phyloP scores from a whole-genome alignment of 2,797 vertebrate species.

The Austrolebias charrua region DNA sequence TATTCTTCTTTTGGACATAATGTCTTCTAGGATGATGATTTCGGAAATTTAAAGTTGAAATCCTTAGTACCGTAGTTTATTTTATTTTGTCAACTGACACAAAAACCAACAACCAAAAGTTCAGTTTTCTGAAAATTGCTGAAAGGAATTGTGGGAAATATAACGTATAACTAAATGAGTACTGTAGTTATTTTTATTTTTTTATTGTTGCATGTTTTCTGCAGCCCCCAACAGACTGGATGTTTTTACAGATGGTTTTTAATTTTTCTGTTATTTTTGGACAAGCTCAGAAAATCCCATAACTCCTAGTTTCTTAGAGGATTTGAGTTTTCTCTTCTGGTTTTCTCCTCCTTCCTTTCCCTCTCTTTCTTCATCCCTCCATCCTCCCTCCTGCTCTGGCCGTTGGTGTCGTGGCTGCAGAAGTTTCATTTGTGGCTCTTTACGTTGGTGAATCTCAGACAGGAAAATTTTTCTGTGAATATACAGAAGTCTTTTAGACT shows the following conservation, averaged over 20 bases:
- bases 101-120: slow-evolving; percentile 5
- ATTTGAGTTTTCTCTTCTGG: slow-evolving; percentile 33
- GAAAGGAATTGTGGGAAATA: slow-evolving; percentile 22
- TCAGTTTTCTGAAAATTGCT: slow-evolving; percentile 8
- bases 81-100: slow-evolving; percentile 10
- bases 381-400: slow-evolving; percentile 11
- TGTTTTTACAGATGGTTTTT: slow-evolving; percentile 34
- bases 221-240: neutral
- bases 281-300: slow-evolving; percentile 43
- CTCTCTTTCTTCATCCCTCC: slow-evolving; percentile 1
- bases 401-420: slow-evolving; percentile 20
- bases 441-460: slow-evolving; percentile 37
- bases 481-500: no score
- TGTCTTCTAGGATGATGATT: no score
- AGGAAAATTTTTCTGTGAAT: no score
- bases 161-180: slow-evolving; percentile 1
- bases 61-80: neutral
- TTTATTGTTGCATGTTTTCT: neutral
- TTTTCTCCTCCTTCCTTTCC: neutral
- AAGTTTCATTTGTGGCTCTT: slow-evolving; percentile 41
- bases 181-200: no score
- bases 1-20: no score
- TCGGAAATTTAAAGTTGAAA: no score
- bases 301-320: slow-evolving; percentile 43
- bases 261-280: slow-evolving; percentile 60